Evolutionary conservation across 2,888 invertebrate genomes (phyloP).

Genomic region (Drosophila planitibia): DNA sequence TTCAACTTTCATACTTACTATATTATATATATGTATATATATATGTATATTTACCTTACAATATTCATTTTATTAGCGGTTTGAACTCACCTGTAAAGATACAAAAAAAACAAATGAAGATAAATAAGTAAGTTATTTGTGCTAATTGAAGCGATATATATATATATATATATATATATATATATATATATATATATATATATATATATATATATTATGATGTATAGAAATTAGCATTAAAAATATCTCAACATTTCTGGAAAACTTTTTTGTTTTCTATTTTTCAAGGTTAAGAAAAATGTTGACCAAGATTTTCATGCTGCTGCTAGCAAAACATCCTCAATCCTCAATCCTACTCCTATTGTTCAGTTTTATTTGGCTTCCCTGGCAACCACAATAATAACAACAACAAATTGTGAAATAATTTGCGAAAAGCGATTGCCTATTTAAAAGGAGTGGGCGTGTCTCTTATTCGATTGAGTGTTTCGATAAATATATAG

Average conservation of each 20-base stretch:
- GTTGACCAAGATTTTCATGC: conserved; percentile 52
- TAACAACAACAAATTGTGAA: conserved; percentile 11
- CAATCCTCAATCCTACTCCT: neutral
- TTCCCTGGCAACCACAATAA: neutral
- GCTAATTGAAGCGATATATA: conserved; percentile 7
- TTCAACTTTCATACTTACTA: neutral
- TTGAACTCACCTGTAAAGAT: conserved; percentile 68
- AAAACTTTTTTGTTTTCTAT: conserved; percentile 11
- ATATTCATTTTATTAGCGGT: neutral
- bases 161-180: conserved; percentile 13
- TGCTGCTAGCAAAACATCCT: neutral
- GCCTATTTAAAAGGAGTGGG: neutral
- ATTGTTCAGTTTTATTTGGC: neutral
- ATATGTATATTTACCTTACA: conserved; percentile 15
- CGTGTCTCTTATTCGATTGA: neutral
- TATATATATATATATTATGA: neutral
- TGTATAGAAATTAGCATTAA: conserved; percentile 53
- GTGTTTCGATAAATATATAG: neutral
- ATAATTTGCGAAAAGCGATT: conserved; percentile 4
- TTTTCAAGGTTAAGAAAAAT: conserved; percentile 45
- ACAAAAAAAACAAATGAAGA: conserved; percentile 16
- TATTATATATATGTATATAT: neutral
- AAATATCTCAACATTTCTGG: conserved; percentile 19
- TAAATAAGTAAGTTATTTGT: conserved; percentile 10
- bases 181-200: too few species aligned